phyloP scores from a whole-genome alignment of 2,113 vertebrate genomes.

The Chrysemys picta region DNA sequence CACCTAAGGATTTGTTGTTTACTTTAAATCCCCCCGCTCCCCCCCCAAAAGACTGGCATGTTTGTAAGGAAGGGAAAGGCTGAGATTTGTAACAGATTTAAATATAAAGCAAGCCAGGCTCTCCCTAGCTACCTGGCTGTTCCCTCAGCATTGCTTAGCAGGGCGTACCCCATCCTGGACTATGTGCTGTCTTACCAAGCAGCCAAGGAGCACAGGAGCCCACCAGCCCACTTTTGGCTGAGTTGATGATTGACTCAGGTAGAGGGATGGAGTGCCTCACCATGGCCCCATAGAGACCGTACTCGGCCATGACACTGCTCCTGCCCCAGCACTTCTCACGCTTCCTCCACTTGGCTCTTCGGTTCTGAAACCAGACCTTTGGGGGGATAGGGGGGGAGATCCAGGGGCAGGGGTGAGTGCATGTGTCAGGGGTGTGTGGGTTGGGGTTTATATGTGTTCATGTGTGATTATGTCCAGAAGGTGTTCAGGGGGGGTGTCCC shows the following conservation, averaged over 20 bases:
- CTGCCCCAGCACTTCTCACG: constrained; percentile 96
- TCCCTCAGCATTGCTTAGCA: neutral
- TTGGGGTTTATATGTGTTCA: fast-evolving
- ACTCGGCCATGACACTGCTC: constrained; percentile 97
- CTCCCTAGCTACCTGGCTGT: fast-evolving
- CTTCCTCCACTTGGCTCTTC: constrained; percentile 95
- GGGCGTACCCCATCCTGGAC: neutral
- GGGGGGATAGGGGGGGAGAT: neutral
- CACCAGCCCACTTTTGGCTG: constrained; percentile 88
- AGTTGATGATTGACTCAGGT: constrained; percentile 92
- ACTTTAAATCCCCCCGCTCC: fast-evolving
- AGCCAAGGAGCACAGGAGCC: constrained; percentile 95
- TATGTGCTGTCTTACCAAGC: constrained; percentile 84
- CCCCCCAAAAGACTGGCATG: fast-evolving
- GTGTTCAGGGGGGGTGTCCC: neutral
- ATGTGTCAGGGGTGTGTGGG: neutral
- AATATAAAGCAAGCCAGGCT: neutral
- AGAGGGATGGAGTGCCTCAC: constrained; percentile 95
- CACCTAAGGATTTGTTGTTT: neutral
- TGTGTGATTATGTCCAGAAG: neutral
- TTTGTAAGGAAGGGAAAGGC: neutral
- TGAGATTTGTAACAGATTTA: neutral
- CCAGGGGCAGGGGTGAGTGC: fast-evolving
- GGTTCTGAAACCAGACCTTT: constrained; percentile 98
- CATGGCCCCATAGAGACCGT: constrained; percentile 96